These are phyloP conservation scores for Caenorhabditis japonica DNA, from an alignment of 2,888 invertebrate species.

Conservation along the genomic window DNA sequence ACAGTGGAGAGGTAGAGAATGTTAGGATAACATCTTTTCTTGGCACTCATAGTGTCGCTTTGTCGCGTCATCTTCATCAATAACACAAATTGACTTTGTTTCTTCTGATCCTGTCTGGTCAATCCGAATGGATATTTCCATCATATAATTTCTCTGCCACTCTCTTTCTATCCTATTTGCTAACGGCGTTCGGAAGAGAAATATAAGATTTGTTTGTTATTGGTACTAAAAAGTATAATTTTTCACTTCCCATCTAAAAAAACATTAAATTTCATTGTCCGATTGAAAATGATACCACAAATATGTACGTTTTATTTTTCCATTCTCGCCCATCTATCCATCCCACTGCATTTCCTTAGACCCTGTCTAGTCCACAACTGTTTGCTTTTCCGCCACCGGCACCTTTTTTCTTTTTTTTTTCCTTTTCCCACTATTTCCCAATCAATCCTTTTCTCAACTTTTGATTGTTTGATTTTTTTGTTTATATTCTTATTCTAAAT, in stretches of 20 bases:
- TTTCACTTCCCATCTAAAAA: not conserved
- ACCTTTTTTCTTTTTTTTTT: conserved; percentile 22
- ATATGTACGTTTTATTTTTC: conserved; percentile 25
- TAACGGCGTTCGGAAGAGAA: too few species aligned
- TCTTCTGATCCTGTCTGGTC: too few species aligned
- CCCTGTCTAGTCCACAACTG: conserved; percentile 37
- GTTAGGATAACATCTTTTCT: conserved; percentile 51
- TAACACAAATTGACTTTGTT: too few species aligned
- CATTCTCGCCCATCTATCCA: conserved; percentile 9
- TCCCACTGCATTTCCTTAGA: too few species aligned
- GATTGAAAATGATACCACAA: not conserved
- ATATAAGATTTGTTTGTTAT: too few species aligned
- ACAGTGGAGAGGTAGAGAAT: conserved; percentile 24
- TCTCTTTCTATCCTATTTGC: too few species aligned
- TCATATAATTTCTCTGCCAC: too few species aligned
- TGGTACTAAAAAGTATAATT: not conserved
- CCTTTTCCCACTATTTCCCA: too few species aligned
- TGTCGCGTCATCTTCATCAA: conserved; percentile 22
- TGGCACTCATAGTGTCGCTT: conserved; percentile 27
- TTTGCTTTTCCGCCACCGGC: conserved; percentile 45
- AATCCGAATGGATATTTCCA: too few species aligned
- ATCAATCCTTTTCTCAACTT: conserved; percentile 42
- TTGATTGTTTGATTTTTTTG: conserved; percentile 20
- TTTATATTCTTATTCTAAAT: not conserved
- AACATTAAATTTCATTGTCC: not conserved